A percentile compares a stretch with the other conserved stretches of the same genome.
Conservation (phyloP, 2,797 vertebrate species). For the Arrhamphus sclerolepis region DNA sequence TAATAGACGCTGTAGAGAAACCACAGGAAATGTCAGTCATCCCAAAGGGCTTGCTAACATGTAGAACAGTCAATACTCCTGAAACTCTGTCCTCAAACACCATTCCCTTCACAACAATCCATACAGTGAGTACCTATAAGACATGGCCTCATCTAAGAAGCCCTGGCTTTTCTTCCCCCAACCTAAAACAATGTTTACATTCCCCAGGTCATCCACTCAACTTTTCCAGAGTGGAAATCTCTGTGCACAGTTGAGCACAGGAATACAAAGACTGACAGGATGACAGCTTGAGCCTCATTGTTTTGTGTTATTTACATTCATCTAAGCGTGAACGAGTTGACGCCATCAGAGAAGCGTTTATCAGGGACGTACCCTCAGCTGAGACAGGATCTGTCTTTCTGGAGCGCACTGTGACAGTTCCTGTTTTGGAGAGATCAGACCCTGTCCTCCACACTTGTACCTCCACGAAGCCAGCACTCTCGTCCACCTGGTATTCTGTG, state of each 20-base stretch:
- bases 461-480: constrained; percentile 88
- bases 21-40: constrained; percentile 38
- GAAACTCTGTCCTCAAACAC: constrained; percentile 36
- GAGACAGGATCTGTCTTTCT: constrained; percentile 88
- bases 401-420: constrained; percentile 90
- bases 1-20: constrained; percentile 51
- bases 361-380: constrained; percentile 85
- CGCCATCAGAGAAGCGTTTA: constrained; percentile 26
- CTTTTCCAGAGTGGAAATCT: constrained; percentile 40
- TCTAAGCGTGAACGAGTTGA: constrained; percentile 34
- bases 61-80: constrained; percentile 52
- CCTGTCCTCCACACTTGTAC: constrained; percentile 90
- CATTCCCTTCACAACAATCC: constrained; percentile 38
- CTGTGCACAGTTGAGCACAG: constrained; percentile 38
- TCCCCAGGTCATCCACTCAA: constrained; percentile 52
- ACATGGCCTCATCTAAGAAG: constrained; percentile 23
- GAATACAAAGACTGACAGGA: constrained; percentile 52
- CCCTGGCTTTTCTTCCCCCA: constrained; percentile 6
- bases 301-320: constrained; percentile 49
- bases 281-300: constrained; percentile 55
- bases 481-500: constrained; percentile 86
- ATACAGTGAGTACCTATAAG: constrained; percentile 18
- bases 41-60: constrained; percentile 34
- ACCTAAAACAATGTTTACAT: constrained; percentile 65
- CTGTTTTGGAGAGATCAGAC: constrained; percentile 88